Evolutionary conservation across 2,888 invertebrate genomes (phyloP), one percentile per base, ranked within the genome.

Genomic region (Chironomus tentans): DNA sequence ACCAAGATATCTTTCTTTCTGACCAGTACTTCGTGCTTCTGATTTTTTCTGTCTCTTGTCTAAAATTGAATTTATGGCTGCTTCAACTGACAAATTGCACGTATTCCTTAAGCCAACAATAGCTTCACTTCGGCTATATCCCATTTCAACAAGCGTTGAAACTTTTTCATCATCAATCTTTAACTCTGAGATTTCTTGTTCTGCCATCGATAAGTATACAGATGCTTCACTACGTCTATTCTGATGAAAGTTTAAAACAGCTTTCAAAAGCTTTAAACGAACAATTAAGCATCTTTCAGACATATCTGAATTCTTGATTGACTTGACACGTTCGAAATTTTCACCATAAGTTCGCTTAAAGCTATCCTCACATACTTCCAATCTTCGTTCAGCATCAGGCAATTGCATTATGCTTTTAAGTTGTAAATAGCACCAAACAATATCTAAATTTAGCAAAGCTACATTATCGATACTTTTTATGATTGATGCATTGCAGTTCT

Each of bases 381-480:
- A 84, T 12, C 94, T 85, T 5, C 86, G 83, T 56, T 89, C 89
- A 0, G 92, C 94, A 83, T 94, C 93, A 4, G 90, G 90, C 70
- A 92, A 82, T 79, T 91, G 89, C 0, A 88, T 85, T 50, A 94
- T 86, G 81, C 88, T 90, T 82, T 83, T 83, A 24, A 95, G 86
- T 80, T 90, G 89, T 73, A 94, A 86, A 84, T 94, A 94, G 82
- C 94, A 93, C 94, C 95, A 95, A n/a, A 92, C 90, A 78, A 94
- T 91, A 83, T 95, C 94, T 80, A 95, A 84, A 83, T 93, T 93
- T 47, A 94, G 85, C 4, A 94, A 85, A 0, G 92, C 94, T 84
- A 90, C 92, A 83, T 95, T 95, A 84, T 94, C 94, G 10, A 93
- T 93, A 0, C 87, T 83, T 77, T 89, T 86, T 46, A 94, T 84